These are phyloP conservation scores for Cyprinodon diabolis DNA, from an alignment of 2,797 vertebrate genomes.

Conservation along the genomic window DNA sequence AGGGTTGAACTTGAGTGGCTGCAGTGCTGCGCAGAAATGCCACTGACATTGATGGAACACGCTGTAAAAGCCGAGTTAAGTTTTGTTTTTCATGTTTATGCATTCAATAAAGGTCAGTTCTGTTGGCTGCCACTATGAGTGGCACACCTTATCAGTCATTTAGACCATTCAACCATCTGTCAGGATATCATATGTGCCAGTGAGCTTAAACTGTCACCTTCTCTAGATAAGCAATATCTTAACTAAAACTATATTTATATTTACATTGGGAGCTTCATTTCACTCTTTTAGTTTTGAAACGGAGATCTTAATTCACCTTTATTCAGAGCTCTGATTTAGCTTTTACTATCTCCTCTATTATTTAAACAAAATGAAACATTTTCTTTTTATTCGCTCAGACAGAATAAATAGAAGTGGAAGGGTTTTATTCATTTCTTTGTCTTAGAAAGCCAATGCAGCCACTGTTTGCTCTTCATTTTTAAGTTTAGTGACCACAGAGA, in stretches of 20 bases:
- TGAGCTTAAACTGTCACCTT: constrained; percentile 6
- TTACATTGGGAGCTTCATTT: neutral
- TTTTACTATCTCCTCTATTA: neutral
- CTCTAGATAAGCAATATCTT: neutral
- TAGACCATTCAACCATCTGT: neutral
- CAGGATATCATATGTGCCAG: neutral
- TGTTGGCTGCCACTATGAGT: constrained; percentile 26
- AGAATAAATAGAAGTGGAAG: neutral
- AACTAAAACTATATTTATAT: neutral
- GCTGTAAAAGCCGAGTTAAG: constrained; percentile 14
- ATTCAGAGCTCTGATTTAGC: neutral
- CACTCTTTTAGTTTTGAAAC: neutral
- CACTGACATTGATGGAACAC: constrained; percentile 43
- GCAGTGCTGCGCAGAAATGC: neutral
- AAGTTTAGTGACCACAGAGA: constrained; percentile 1
- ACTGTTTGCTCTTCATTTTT: neutral
- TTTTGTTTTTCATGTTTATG: constrained; percentile 40
- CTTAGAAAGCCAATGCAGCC: neutral
- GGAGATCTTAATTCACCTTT: neutral
- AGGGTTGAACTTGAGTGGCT: constrained; percentile 6
- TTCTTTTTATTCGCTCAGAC: neutral
- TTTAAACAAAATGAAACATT: neutral
- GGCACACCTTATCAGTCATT: constrained; percentile 12
- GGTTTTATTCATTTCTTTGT: constrained; percentile 13
- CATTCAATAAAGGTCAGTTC: constrained; percentile 36